phyloP scores from a whole-genome alignment of 2,797 vertebrate genomes.

The Micrastur ruficollis region DNA sequence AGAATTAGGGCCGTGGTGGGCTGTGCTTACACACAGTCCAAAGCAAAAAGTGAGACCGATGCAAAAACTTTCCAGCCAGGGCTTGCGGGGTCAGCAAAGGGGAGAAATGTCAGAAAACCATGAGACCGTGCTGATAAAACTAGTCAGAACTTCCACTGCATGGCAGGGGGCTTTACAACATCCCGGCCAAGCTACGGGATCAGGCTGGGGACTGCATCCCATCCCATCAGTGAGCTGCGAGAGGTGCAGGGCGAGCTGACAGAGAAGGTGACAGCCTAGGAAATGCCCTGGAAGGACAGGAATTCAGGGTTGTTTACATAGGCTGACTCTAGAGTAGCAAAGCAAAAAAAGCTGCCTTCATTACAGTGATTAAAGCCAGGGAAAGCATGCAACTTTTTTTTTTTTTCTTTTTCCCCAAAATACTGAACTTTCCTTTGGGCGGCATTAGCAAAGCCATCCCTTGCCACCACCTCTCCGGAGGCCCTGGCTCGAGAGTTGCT shows the following conservation, averaged over 20 bases:
- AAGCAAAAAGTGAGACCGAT: not conserved
- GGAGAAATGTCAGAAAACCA: not conserved
- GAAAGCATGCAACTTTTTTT: not conserved
- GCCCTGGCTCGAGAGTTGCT: not conserved
- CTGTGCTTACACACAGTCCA: not conserved
- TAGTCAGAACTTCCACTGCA: not conserved
- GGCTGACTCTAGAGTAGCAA: not conserved
- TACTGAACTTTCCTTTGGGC: not conserved
- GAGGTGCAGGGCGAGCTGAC: not conserved
- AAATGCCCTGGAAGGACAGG: not conserved
- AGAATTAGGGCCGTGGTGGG: accelerated
- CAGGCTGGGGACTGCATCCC: not conserved
- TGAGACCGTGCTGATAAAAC: not conserved
- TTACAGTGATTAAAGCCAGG: not conserved
- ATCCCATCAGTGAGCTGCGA: not conserved
- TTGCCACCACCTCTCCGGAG: not conserved
- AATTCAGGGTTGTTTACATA: not conserved
- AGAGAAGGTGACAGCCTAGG: not conserved
- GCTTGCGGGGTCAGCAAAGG: not conserved
- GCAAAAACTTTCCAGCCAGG: not conserved
- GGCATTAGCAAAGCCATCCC: not conserved
- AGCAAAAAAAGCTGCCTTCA: not conserved
- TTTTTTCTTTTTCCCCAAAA: not conserved
- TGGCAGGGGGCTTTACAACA: not conserved
- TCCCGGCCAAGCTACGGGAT: not conserved